These are phyloP conservation scores for Bhutanitis thaidina DNA, from an alignment of 2,888 invertebrate species.

Conservation along the genomic window DNA sequence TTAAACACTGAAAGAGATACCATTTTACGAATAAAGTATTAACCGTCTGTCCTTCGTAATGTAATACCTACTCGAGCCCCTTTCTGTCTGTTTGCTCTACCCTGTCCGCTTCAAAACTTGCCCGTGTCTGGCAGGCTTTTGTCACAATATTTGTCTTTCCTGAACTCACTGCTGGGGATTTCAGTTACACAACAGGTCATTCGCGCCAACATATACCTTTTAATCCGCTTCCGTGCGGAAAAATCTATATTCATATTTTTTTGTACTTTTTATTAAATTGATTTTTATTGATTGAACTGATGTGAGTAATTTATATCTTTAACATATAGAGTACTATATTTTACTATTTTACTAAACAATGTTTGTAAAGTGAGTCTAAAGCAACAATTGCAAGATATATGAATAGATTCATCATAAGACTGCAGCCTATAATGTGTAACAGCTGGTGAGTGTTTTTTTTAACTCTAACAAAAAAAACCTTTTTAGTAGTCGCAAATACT, in stretches of 20 bases:
- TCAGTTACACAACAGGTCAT: slow-evolving; percentile 35
- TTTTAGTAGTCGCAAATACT: too few relatives aligned
- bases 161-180: slow-evolving; percentile 36
- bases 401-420: too few relatives aligned
- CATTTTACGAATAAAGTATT: slow-evolving; percentile 15
- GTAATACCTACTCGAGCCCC: slow-evolving; percentile 19
- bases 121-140: slow-evolving; percentile 52
- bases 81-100: slow-evolving; percentile 37
- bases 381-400: too few relatives aligned
- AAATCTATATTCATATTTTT: neutral
- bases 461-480: too few relatives aligned
- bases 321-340: too few relatives aligned
- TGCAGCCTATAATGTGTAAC: too few relatives aligned
- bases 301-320: too few relatives aligned
- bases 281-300: too few relatives aligned
- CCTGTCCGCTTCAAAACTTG: slow-evolving; percentile 45
- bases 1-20: slow-evolving; percentile 3
- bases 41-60: slow-evolving; percentile 19
- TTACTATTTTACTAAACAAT: too few relatives aligned
- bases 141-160: slow-evolving; percentile 63
- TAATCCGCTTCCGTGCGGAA: slow-evolving; percentile 39
- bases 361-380: too few relatives aligned
- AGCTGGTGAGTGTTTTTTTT: too few relatives aligned
- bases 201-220: slow-evolving; percentile 33
- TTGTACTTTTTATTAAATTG: neutral